Evolutionary conservation across 2,797 vertebrate species (phyloP).

Genomic region (Triplophysa bombifrons): DNA sequence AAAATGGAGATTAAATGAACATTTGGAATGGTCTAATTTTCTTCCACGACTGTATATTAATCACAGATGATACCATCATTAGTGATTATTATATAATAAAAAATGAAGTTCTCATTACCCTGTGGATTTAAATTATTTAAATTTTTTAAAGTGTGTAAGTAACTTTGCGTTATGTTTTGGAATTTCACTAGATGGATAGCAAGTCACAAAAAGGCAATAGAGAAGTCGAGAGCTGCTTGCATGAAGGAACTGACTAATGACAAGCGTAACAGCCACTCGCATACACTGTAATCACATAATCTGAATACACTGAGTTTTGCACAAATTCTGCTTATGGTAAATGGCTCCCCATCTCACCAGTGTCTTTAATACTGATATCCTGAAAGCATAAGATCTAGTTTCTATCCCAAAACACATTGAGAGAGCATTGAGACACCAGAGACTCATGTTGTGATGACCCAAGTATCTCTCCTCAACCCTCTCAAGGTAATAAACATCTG

Average conservation of each 20-base stretch:
- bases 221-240: neutral
- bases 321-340: neutral
- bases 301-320: neutral
- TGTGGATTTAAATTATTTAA: neutral
- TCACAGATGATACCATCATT: no score
- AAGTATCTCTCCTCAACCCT: neutral
- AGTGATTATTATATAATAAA: no score
- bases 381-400: constrained; percentile 1
- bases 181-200: neutral
- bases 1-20: no score
- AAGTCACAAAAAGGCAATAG: neutral
- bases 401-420: neutral
- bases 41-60: no score
- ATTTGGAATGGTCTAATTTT: no score
- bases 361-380: neutral
- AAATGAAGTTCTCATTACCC: neutral
- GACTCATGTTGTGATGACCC: neutral
- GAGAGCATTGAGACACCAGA: neutral
- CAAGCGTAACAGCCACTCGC: neutral
- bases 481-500: constrained; percentile 62
- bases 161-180: neutral
- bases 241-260: neutral
- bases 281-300: neutral
- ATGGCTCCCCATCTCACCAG: neutral
- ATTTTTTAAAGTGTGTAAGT: neutral